Base-by-base conservation (phyloP, 2,888 invertebrate genomes). In the Luperina nickerlii region DNA sequence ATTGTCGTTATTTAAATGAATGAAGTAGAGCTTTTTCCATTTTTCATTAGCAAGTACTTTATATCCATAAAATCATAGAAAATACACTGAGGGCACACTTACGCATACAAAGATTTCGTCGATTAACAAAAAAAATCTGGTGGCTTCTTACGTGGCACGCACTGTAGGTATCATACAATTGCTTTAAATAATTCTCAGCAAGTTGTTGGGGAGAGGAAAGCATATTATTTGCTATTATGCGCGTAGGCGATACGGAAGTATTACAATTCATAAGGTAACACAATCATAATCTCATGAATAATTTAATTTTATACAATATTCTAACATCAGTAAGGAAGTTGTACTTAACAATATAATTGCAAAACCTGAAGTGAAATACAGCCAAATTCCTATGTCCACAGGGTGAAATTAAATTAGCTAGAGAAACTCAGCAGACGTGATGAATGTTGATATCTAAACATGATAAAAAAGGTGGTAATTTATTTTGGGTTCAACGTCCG, bases 181-280 rank as follows among this genome's bases (percentile, higher is more conserved):
- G 24, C n/a, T 51, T 57, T n/a, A n/a, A n/a, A 78, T 27, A 60
- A 69, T 80, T 79, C 78, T 32, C 20, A 51, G 13, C 27, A 38
- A 42, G 42, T 9, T 18, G n/a, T 48, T 7, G 15, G 6, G 32
- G 32, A 62, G 60, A 51, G 32, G 32, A 62, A 80, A 71, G 71
- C 42, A 32, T 42, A 69, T 60, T n/a, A n/a, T n/a, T n/a, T 51
- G 71, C 80, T 18, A 62, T 42, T 20, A 32, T 1, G 51, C n/a
- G 60, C 51, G 72, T 62, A 20, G 81, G 78, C 51, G 60, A 18
- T 8, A 32, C 81, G 81, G 72, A 78, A 81, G 32, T 81, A 80
- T 42, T 32, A 71, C 51, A 51, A 80, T 78, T 32, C 70, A 62
- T 65, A 45, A 38, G n/a, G 54, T 45, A 38, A 78, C 78, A 13